A percentile compares a stretch with the other conserved stretches of the same genome.
These are phyloP conservation scores for Channa argus DNA, from an alignment of 2,113 vertebrate genomes.

Conservation along the genomic window DNA sequence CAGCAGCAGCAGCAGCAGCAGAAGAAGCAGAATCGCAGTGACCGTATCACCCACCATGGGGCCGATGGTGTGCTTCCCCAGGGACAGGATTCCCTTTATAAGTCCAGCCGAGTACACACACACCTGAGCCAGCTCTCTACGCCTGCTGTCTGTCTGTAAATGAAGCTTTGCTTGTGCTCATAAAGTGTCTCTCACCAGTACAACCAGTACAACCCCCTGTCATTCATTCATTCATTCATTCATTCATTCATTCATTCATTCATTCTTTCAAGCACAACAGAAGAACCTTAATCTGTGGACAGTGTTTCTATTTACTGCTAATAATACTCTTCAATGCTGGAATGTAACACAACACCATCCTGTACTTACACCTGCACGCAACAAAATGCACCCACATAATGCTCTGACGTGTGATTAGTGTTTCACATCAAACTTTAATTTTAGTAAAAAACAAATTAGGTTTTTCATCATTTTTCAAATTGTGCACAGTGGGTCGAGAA, in stretches of 20 bases:
- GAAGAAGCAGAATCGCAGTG: conserved; percentile 51
- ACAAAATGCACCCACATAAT: conserved; percentile 28
- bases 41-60: conserved; percentile 52
- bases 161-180: background rate
- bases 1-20: conserved; percentile 86
- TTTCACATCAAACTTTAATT: too few relatives aligned
- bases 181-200: background rate
- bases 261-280: conserved; percentile 51
- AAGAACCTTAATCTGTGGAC: conserved; percentile 35
- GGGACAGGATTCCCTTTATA: conserved; percentile 75
- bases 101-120: conserved; percentile 40
- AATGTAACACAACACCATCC: conserved; percentile 35
- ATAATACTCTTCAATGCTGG: conserved; percentile 51
- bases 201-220: conserved; percentile 3
- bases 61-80: conserved; percentile 69
- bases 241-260: too few relatives aligned
- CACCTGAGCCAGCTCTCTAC: background rate
- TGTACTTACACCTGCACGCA: background rate
- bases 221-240: too few relatives aligned
- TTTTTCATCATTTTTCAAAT: too few relatives aligned
- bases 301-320: conserved; percentile 76
- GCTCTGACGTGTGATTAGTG: background rate
- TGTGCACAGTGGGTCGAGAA: too few relatives aligned
- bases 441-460: too few relatives aligned
- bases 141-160: background rate